Conservation (phyloP, 2,888 invertebrate genomes). For the Lasioglossum vierecki region DNA sequence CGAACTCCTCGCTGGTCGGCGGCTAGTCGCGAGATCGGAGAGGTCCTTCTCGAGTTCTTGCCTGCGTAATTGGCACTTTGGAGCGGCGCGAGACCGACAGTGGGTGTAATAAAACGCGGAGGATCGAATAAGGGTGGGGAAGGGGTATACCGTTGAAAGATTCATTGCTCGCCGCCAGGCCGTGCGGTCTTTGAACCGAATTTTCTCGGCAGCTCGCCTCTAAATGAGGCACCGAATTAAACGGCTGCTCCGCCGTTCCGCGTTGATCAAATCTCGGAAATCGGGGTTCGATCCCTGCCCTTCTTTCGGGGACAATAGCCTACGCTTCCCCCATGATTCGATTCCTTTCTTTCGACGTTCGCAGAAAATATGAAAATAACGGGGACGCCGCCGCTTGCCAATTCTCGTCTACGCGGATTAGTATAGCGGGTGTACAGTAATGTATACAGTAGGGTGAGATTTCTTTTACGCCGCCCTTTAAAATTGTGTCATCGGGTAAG, state of each 20-base stretch:
- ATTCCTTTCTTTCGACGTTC: neutral
- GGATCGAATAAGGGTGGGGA: slow-evolving; percentile 20
- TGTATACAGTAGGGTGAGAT: too few relatives aligned
- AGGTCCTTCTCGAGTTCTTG: slow-evolving; percentile 49
- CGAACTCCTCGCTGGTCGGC: slow-evolving; percentile 29
- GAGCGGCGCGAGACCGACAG: slow-evolving; percentile 57
- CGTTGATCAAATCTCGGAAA: slow-evolving; percentile 37
- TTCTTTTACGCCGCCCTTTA: too few relatives aligned
- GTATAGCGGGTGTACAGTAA: too few relatives aligned
- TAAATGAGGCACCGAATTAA: slow-evolving; percentile 57
- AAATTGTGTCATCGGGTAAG: too few relatives aligned
- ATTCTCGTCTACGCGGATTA: neutral
- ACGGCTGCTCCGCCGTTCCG: slow-evolving; percentile 25
- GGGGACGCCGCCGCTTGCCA: neutral
- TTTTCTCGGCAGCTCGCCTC: slow-evolving; percentile 44
- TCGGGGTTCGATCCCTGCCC: slow-evolving; percentile 11
- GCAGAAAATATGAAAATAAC: slow-evolving; percentile 1
- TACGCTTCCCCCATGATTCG: neutral
- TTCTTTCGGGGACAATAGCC: neutral
- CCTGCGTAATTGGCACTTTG: slow-evolving; percentile 70
- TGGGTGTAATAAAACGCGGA: slow-evolving; percentile 64
- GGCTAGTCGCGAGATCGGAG: slow-evolving; percentile 33
- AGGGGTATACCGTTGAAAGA: slow-evolving; percentile 53
- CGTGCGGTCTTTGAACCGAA: slow-evolving; percentile 59
- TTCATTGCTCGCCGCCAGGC: slow-evolving; percentile 57